Evolutionary conservation across 2,888 invertebrate genomes (phyloP).

Genomic region (Podabrus alpinus): DNA sequence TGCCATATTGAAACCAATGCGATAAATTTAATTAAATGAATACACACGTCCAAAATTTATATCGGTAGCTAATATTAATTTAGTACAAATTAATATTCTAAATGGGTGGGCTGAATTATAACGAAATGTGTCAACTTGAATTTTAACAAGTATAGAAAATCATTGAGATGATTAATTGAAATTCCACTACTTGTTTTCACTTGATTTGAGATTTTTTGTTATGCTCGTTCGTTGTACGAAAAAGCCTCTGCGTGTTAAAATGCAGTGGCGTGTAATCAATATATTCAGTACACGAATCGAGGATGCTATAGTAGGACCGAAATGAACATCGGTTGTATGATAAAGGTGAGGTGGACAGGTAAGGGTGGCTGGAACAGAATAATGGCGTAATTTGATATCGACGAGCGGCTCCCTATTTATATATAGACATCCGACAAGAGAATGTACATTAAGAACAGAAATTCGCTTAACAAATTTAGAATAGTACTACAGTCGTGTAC

Average conservation of each 20-base stretch:
- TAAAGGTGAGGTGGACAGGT: conserved; percentile 43
- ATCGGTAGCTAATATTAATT: not conserved
- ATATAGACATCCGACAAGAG: conserved; percentile 44
- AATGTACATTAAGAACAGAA: conserved; percentile 35
- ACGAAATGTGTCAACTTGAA: conserved; percentile 21
- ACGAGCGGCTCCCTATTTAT: conserved; percentile 51
- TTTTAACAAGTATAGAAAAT: conserved; percentile 18
- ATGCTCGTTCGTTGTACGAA: conserved; percentile 9
- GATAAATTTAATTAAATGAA: not conserved
- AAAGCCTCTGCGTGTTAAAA: conserved; percentile 24
- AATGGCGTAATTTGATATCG: conserved; percentile 52
- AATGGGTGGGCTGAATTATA: conserved; percentile 21
- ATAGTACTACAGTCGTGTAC: conserved; percentile 1
- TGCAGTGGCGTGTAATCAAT: conserved; percentile 33
- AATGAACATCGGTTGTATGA: conserved; percentile 35
- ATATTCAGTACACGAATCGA: conserved; percentile 31
- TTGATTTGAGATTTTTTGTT: conserved; percentile 26
- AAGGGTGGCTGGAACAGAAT: conserved; percentile 50
- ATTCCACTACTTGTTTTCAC: conserved; percentile 27
- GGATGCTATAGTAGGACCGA: conserved; percentile 23
- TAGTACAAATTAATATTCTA: conserved; percentile 9
- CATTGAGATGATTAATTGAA: conserved; percentile 26
- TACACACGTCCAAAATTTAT: not conserved
- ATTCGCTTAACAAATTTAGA: conserved; percentile 19
- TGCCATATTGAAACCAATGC: no score